Evolutionary conservation across 2,797 vertebrate species (phyloP), one percentile per base, ranked within the genome.

Genomic region (Gymnoscopelus microlampas): DNA sequence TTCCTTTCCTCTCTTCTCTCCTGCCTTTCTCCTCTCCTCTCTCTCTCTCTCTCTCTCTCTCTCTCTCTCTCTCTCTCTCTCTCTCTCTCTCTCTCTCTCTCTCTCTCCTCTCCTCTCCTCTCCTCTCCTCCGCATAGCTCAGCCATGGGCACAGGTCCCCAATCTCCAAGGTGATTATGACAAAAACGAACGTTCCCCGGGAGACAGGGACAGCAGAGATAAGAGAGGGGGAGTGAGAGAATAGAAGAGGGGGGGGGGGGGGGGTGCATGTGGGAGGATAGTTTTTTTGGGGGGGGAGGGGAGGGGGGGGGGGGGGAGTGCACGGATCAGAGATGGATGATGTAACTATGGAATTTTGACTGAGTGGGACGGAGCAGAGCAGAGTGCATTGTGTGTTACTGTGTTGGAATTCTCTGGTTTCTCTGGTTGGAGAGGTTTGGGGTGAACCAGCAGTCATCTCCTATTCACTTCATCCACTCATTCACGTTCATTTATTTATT

Each of bases 111-210:
- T 32, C 19, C 39, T 26, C 12, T 11, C 68, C 77, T 78, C 77
- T 81, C 62, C 73, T 82, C 24, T 57, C 51, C 57, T 66, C 68
- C 47, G 61, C 56, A 87, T 84, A 50, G 85, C 83, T 87, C 87
- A 84, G 88, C 87, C 86, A 87, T 88, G 87, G 89, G 92, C 87
- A 87, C 90, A 81, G 86, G 89, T 91, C 91, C 87, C 89, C 91
- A 91, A 92, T 92, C 92, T 91, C 90, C 84, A 89, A 93, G 92
- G 90, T 90, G 92, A 92, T 92, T 93, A 91, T 90, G 90, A 91
- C 89, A 89, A 86, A 90, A 93, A 92, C 67, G 76, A 91, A 91
- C 82, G 81, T 88, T 87, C 91, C 91, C 89, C 88, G 76, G 84
- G 89, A 93, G 90, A 91, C 77, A 68, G 76, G 85, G 88, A 86